phyloP scores from a whole-genome alignment of 2,888 invertebrate species.

The Ormyrus rosae region DNA sequence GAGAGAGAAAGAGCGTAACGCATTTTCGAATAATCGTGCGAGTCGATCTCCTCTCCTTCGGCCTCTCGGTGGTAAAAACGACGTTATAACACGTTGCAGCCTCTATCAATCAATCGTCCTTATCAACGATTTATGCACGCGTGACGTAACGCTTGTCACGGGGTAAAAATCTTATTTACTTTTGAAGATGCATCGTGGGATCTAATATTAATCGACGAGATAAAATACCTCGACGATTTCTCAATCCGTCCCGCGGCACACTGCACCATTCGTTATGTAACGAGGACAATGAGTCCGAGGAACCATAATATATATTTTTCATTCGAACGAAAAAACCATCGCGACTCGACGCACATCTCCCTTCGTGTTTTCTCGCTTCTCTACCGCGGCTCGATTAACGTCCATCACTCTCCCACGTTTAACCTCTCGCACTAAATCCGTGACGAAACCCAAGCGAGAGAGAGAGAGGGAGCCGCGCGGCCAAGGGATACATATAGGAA shows the following conservation, averaged over 20 bases:
- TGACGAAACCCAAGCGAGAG: constrained; percentile 36
- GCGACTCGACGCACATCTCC: neutral
- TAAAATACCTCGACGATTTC: neutral
- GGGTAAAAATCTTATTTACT: neutral
- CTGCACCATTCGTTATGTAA: neutral
- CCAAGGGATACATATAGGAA: no score
- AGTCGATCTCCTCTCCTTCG: neutral
- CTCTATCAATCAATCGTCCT: constrained; percentile 41
- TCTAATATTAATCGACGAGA: neutral
- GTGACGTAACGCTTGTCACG: no score
- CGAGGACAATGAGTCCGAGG: neutral
- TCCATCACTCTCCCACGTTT: constrained; percentile 29
- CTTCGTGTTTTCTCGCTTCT: neutral
- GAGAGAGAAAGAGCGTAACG: neutral
- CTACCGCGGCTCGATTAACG: constrained; percentile 29
- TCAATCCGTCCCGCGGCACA: neutral
- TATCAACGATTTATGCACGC: constrained; percentile 24
- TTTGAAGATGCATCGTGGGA: neutral
- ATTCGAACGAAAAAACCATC: neutral
- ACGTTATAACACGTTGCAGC: neutral
- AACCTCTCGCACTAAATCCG: constrained; percentile 24
- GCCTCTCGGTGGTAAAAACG: constrained; percentile 17
- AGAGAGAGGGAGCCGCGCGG: neutral
- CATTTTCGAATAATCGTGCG: constrained; percentile 25
- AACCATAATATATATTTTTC: neutral